phyloP scores from a whole-genome alignment of 92 coral and sea anemone species.

The Actinernus sp. region DNA sequence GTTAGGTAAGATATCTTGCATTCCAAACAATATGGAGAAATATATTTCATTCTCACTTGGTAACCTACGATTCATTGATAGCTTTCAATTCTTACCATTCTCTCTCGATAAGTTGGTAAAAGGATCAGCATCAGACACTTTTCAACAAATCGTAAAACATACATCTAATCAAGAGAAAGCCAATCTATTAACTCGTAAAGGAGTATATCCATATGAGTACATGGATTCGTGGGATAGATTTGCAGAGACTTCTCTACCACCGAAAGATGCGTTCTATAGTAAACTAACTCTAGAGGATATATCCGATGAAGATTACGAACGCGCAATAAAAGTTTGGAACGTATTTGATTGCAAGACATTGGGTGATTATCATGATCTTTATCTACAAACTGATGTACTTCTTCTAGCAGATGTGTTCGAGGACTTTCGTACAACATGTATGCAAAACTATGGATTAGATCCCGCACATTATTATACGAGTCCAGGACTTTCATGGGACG shows the following conservation, averaged over 20 bases:
- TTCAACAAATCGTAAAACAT: neutral
- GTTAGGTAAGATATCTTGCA: conserved; percentile 2
- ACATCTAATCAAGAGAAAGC: neutral
- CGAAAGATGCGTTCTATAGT: conserved; percentile 16
- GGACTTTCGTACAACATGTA: conserved; percentile 1
- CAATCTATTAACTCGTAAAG: conserved; percentile 8
- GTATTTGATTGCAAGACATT: conserved; percentile 11
- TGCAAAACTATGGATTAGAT: conserved; percentile 12
- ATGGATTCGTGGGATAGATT: conserved; percentile 13
- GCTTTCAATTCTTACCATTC: conserved; percentile 9
- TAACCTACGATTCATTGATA: conserved; percentile 13
- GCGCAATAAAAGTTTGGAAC: conserved; percentile 4
- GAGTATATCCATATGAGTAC: conserved; percentile 26
- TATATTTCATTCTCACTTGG: conserved; percentile 12
- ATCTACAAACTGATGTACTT: conserved; percentile 11
- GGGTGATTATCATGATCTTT: conserved; percentile 16
- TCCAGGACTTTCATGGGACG: conserved; percentile 22
- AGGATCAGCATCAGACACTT: neutral
- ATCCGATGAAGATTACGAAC: conserved; percentile 1
- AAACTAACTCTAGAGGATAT: conserved; percentile 15
- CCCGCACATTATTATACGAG: conserved; percentile 19
- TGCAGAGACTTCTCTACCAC: conserved; percentile 5
- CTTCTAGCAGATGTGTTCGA: conserved; percentile 39
- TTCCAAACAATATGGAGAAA: conserved; percentile 32
- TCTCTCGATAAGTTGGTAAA: conserved; percentile 4